Conservation (phyloP, 2,888 invertebrate species). For the Drosophila multiciliata region DNA sequence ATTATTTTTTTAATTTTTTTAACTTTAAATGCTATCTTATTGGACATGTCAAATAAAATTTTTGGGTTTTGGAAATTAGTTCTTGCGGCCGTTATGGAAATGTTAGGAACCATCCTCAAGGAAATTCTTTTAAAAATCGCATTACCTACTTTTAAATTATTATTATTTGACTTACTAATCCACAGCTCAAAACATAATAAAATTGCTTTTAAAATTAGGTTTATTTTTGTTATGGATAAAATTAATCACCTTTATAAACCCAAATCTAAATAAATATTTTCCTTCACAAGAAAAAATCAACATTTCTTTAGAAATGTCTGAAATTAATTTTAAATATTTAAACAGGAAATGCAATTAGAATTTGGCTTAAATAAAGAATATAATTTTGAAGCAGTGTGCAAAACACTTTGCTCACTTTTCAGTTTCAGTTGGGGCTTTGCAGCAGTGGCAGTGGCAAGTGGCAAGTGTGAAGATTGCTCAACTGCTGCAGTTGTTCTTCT, state of each 20-base stretch:
- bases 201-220: not conserved
- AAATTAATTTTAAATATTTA: not conserved
- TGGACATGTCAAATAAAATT: too few species aligned
- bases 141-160: too few species aligned
- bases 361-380: not conserved
- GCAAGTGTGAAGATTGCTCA: slow-evolving; percentile 60
- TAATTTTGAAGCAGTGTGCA: slow-evolving; percentile 43
- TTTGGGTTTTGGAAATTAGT: too few species aligned
- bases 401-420: slow-evolving; percentile 21
- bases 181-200: not conserved
- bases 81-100: too few species aligned
- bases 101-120: too few species aligned
- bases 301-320: not conserved
- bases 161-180: not conserved
- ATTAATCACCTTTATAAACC: not conserved
- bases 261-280: not conserved
- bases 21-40: too few species aligned
- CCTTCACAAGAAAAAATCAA: not conserved
- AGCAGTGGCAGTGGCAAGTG: slow-evolving; percentile 8
- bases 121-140: too few species aligned
- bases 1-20: not conserved
- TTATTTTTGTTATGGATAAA: not conserved
- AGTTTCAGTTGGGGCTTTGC: slow-evolving; percentile 5
- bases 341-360: not conserved
- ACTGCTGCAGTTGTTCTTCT: slow-evolving; percentile 21